Evolutionary conservation across 2,797 vertebrate genomes (phyloP).

Genomic region (Rhadinocentrus ornatus): DNA sequence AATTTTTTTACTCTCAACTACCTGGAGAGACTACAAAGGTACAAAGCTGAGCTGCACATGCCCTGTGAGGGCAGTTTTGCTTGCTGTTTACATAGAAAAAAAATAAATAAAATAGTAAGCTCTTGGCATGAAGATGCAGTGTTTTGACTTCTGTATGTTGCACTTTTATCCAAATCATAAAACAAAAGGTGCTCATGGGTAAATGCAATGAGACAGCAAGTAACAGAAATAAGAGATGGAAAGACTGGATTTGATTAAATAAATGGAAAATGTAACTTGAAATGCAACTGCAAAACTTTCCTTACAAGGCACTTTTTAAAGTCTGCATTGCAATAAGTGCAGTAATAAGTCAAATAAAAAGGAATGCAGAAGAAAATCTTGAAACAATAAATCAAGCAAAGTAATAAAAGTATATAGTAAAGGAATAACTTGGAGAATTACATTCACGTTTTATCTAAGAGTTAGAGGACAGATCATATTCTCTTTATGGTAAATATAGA

Average conservation of each 20-base stretch:
- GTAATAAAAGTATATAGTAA: too few species aligned
- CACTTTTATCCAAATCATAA: constrained; percentile 36
- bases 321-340: background rate
- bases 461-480: background rate
- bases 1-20: constrained; percentile 38
- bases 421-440: background rate
- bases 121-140: constrained; percentile 24
- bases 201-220: background rate
- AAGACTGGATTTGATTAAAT: constrained; percentile 5
- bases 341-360: background rate
- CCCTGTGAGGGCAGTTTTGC: constrained; percentile 36
- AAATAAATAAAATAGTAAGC: constrained; percentile 35
- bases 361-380: background rate
- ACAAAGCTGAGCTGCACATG: constrained; percentile 28
- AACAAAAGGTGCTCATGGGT: constrained; percentile 32
- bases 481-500: background rate
- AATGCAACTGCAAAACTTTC: constrained; percentile 11
- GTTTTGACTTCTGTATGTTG: constrained; percentile 33
- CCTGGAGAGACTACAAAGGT: constrained; percentile 63
- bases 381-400: background rate
- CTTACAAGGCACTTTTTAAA: background rate
- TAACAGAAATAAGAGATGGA: constrained; percentile 7
- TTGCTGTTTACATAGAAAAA: constrained; percentile 24
- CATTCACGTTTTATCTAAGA: background rate
- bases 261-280: constrained; percentile 20